phyloP scores from a whole-genome alignment of 2,113 vertebrate species.

The Eulacestoma nigropectus region DNA sequence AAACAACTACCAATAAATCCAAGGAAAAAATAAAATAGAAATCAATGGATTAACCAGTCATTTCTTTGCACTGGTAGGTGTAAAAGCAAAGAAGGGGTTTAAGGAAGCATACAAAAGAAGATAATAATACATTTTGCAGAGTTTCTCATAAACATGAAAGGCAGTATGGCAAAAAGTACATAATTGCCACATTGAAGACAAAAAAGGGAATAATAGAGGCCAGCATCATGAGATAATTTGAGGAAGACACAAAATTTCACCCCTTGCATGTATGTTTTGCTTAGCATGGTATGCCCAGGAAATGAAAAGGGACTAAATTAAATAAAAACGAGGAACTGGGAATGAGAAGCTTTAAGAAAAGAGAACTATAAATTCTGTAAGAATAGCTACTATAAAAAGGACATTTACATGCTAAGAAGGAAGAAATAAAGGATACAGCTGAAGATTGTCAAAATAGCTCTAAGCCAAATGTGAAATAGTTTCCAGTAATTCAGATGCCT shows the following conservation, averaged over 20 bases:
- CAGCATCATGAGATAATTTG: background rate
- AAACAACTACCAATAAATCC: background rate
- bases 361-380: slow-evolving; percentile 45
- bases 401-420: slow-evolving; percentile 26
- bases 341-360: slow-evolving; percentile 43
- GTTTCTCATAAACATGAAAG: background rate
- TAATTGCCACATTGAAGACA: background rate
- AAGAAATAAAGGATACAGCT: slow-evolving; percentile 51
- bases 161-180: background rate
- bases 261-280: background rate
- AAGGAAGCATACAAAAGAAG: background rate
- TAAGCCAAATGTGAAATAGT: slow-evolving; percentile 37
- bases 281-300: background rate
- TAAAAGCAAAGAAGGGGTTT: background rate
- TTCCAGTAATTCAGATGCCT: slow-evolving; percentile 6
- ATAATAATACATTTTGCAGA: background rate
- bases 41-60: background rate
- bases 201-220: background rate
- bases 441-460: slow-evolving; percentile 44
- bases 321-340: slow-evolving; percentile 24
- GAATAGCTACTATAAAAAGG: slow-evolving; percentile 41
- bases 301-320: slow-evolving; percentile 1
- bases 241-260: background rate
- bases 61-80: background rate
- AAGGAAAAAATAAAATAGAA: background rate